Evolutionary conservation across 2,113 vertebrate species (phyloP), one percentile per base, ranked within the genome.

Genomic region (Nymphicus hollandicus): DNA sequence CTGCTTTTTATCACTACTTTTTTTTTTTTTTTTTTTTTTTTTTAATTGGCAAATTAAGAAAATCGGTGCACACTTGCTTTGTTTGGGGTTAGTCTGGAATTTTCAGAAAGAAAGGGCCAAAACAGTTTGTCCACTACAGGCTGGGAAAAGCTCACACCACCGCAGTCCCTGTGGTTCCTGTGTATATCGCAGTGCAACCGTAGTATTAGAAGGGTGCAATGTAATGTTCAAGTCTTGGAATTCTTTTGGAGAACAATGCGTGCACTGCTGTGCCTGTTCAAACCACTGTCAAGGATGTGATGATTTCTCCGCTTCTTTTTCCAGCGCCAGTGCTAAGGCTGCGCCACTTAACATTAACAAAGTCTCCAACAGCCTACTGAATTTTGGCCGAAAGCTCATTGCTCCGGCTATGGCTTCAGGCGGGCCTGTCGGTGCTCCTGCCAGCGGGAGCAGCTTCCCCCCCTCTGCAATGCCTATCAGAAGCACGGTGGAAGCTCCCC

Each of bases 331-430:
- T 80, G 94, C 98, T 65, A 99, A 98, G 97, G 81, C 98, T 0
- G 86, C 99, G 52, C 99, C 99, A 7, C 97, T 99, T 94, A 99
- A 99, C 98, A 99, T 99, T 61, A 99, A 99, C 97, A 99, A 99
- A 91, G 99, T 99, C 47, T 99, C 99, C 90, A 99, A 98, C 97
- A 99, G 99, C 95, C 98, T 99, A 93, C 89, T 99, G 76, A 99
- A 97, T 96, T 99, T 99, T 23, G 99, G 99, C 86, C 98, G 99
- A 87, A 99, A 99, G 96, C 98, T 99, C 71, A 99, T 99, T 60
- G 97, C 98, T 65, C 99, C 99, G 0, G 98, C 99, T 14, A 98
- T 98, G 37, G 96, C 98, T 35, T 97, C 98, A 15, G 97, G 98
- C 0, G 93, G 96, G 27, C 33, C 95, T 19, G 46, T 97, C 68